Conservation (phyloP, 2,797 vertebrate species). For the Chlorospingus flavigularis region DNA sequence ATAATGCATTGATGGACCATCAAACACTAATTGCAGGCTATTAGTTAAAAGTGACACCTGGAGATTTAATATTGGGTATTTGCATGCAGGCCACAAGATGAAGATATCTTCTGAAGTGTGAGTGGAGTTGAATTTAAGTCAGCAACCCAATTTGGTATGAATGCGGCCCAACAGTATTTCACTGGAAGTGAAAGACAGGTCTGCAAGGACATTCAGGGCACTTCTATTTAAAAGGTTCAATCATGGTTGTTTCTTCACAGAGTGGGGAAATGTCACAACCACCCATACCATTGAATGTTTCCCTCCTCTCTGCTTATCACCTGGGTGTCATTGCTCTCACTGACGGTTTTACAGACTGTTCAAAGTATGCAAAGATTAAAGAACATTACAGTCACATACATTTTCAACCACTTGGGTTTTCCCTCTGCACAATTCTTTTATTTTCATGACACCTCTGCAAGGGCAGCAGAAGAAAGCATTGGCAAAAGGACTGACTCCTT, state of each 20-base stretch:
- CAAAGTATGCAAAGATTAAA: background rate
- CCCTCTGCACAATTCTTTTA: background rate
- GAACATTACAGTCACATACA: background rate
- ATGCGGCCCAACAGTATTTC: background rate
- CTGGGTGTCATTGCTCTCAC: background rate
- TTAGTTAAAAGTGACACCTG: background rate
- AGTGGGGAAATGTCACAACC: background rate
- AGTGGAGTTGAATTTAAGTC: background rate
- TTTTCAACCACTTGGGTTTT: background rate
- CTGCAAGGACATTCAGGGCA: background rate
- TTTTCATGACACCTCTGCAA: background rate
- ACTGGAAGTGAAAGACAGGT: background rate
- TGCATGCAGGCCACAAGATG: background rate
- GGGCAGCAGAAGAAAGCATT: background rate
- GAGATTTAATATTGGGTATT: background rate
- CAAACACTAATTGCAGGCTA: constrained; percentile 30
- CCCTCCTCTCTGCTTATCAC: background rate
- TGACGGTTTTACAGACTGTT: background rate
- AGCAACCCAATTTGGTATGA: background rate
- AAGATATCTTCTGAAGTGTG: background rate
- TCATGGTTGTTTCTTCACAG: background rate
- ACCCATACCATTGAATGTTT: background rate
- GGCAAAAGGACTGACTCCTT: background rate
- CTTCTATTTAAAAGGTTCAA: background rate
- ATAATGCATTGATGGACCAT: constrained; percentile 46